phyloP scores from a whole-genome alignment of 2,113 vertebrate species.

The Copsychus sechellarum region DNA sequence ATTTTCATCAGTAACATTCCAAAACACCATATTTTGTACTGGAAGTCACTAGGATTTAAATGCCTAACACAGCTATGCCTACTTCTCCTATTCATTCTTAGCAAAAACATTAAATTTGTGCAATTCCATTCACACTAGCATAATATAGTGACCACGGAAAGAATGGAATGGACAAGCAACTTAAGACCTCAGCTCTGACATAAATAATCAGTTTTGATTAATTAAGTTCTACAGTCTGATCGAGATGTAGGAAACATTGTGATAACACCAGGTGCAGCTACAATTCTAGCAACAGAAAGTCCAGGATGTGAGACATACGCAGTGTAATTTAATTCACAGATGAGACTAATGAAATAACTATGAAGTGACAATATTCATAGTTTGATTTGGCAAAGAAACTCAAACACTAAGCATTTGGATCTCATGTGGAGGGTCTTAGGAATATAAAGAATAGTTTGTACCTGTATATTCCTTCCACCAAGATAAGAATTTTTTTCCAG shows the following conservation, averaged over 20 bases:
- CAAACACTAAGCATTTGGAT: slow-evolving; percentile 5
- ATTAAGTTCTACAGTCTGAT: background rate
- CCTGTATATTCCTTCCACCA: slow-evolving; percentile 98
- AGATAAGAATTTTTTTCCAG: slow-evolving; percentile 98
- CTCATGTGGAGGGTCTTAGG: background rate
- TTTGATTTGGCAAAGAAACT: background rate
- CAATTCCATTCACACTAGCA: background rate
- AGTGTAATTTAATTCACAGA: background rate
- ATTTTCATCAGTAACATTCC: background rate
- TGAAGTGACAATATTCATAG: background rate
- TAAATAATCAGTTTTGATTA: background rate
- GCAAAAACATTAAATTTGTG: background rate
- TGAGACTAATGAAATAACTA: background rate
- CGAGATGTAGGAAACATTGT: background rate
- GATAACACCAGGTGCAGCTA: background rate
- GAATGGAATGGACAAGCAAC: slow-evolving; percentile 4
- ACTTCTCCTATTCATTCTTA: background rate
- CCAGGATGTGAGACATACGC: background rate
- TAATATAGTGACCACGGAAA: background rate
- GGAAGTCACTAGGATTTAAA: background rate
- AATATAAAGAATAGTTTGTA: slow-evolving; percentile 67
- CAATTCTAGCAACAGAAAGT: slow-evolving; percentile 6
- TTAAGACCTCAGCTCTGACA: slow-evolving; percentile 14
- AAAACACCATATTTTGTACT: background rate
- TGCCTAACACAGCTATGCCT: background rate